Conservation (phyloP, 2,888 invertebrate species). For the Drosophila demipolita region DNA sequence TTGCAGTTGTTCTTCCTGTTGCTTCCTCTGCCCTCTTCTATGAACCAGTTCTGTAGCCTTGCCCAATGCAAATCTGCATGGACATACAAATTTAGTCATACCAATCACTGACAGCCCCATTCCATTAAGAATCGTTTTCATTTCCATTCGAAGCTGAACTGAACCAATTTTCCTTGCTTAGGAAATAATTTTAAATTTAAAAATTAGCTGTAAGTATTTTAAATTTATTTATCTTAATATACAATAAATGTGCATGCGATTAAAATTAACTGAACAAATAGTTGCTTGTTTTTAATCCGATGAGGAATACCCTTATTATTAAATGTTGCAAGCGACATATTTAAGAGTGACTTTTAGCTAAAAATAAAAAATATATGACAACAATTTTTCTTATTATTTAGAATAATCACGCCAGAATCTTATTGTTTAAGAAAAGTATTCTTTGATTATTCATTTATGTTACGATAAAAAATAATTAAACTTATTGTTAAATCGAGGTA, state of each 20-base stretch:
- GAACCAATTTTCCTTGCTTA: neutral
- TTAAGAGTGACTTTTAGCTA: neutral
- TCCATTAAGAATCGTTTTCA: neutral
- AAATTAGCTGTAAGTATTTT: neutral
- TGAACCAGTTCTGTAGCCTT: conserved; percentile 23
- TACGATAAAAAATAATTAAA: neutral
- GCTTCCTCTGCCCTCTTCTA: neutral
- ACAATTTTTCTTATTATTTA: neutral
- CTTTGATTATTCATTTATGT: neutral
- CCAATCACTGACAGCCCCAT: neutral
- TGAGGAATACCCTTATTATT: neutral
- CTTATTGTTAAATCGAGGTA: no score
- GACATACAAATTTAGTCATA: conserved; percentile 7
- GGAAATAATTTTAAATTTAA: neutral
- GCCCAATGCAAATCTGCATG: conserved; percentile 10
- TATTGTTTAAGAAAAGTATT: neutral
- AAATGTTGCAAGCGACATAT: neutral
- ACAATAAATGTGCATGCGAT: neutral
- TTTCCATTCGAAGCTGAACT: neutral
- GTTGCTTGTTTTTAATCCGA: neutral
- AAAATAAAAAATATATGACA: neutral
- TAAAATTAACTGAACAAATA: neutral
- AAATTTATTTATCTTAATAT: neutral
- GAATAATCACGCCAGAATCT: neutral
- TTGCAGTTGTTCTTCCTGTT: conserved; percentile 19